These are phyloP conservation scores for Maniola hyperantus DNA, from an alignment of 2,888 invertebrate genomes.

Conservation along the genomic window DNA sequence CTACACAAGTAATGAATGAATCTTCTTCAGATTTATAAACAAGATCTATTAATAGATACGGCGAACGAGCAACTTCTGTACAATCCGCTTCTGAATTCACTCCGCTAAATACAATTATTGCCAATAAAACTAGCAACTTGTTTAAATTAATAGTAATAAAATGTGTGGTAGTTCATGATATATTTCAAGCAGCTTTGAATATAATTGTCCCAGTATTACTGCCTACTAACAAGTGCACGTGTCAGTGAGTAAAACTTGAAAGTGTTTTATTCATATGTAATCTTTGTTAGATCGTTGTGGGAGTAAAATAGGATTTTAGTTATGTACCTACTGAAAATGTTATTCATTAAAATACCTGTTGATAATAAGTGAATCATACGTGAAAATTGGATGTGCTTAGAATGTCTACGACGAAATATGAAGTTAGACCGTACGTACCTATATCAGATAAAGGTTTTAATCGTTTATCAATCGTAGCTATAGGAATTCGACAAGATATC, in stretches of 20 bases:
- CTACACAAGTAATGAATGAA: background rate
- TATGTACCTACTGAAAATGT: no score
- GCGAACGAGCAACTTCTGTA: background rate
- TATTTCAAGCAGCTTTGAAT: background rate
- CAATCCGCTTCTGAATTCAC: background rate
- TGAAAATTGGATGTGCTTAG: no score
- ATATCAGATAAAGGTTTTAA: no score
- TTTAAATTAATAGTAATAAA: conserved; percentile 6
- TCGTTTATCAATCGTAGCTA: no score
- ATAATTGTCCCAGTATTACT: background rate
- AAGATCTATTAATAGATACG: conserved; percentile 14
- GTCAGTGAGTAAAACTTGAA: background rate
- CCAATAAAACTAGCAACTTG: conserved; percentile 5
- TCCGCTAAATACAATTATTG: conserved; percentile 2
- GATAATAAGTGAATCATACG: no score
- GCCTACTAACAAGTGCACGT: background rate
- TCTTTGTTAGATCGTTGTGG: no score
- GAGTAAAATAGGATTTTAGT: no score
- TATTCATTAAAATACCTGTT: no score
- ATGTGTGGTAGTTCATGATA: background rate
- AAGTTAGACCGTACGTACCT: no score
- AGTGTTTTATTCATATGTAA: background rate
- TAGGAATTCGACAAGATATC: no score
- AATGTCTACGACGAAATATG: no score
- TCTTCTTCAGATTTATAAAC: conserved; percentile 9